A percentile compares a stretch with the other conserved stretches of the same genome.
Evolutionary conservation across 2,113 vertebrate genomes (phyloP).

Genomic region (Glareola pratincola): DNA sequence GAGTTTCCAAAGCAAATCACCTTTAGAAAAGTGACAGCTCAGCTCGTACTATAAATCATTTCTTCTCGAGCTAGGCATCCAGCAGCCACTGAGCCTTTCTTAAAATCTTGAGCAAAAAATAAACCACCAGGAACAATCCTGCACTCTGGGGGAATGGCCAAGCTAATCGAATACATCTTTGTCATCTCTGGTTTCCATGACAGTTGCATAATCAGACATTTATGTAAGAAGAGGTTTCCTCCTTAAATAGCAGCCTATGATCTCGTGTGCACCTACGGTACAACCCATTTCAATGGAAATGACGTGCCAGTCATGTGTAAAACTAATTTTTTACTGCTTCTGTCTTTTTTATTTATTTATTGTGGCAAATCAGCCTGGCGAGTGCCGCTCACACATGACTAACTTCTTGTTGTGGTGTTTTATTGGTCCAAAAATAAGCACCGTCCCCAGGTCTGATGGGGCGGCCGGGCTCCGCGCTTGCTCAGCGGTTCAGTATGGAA

Average conservation of each 20-base stretch:
- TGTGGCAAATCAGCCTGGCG: neutral
- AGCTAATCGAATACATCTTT: constrained; percentile 34
- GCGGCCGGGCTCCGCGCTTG: neutral
- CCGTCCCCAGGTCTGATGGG: neutral
- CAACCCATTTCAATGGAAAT: constrained; percentile 43
- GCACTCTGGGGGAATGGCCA: neutral
- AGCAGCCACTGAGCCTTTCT: neutral
- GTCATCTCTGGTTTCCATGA: constrained; percentile 63
- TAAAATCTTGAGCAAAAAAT: constrained; percentile 12
- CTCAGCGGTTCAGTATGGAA: neutral
- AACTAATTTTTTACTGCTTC: constrained; percentile 2
- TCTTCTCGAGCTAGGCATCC: neutral
- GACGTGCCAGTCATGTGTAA: constrained; percentile 4
- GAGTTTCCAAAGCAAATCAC: neutral
- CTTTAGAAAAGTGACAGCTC: neutral
- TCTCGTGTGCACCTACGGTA: constrained; percentile 43
- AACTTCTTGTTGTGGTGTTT: neutral
- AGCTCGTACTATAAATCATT: neutral
- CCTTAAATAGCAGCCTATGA: constrained; percentile 57
- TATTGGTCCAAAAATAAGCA: neutral
- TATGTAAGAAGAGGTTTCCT: constrained; percentile 66
- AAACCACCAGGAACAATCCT: neutral
- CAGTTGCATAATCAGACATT: constrained; percentile 65
- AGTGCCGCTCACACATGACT: neutral
- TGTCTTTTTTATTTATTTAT: constrained; percentile 11